Base-by-base conservation (phyloP, 2,797 vertebrate genomes). In the Novumbra hubbsi region DNA sequence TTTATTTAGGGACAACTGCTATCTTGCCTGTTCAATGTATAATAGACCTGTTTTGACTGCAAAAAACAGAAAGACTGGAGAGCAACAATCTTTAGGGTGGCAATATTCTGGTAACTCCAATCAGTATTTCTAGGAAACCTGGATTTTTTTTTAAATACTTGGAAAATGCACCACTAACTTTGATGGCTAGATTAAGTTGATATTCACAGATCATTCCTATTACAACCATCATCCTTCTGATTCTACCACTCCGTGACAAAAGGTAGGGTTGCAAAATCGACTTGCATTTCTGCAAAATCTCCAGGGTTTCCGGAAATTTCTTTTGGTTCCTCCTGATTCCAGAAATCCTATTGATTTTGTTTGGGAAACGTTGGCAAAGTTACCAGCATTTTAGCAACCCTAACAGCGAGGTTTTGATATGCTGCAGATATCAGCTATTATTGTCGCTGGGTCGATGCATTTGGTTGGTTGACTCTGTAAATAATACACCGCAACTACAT, bases 31-130 rank as follows among this genome's bases (percentile, higher is more conserved):
- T 57, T 57, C 55, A 57, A 57, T 57, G 11, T 3, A 57, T 82
- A 85, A 88, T 85, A 84, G 71, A 82, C 81, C 81, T 86, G 83
- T 89, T 85, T 87, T 85, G 86, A 90, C 86, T 87, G 87, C 90
- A 87, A 88, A 86, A 82, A 63, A 21, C 41, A 4, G 41, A 45
- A 45, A 45, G 41, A 50, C 50, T 78, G 8, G 6, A 57, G 52
- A 57, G 9, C 6, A 4, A 57, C n/a, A 9, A 21, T 21, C 19
- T 9, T n/a, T 21, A 21, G 52, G 52, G 5, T 21, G 19, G n/a
- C 19, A 55, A n/a, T 17, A 57, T 57, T 57, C 52, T 21, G n/a
- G 52, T 55, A 21, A 55, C 52, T 55, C 52, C 19, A 55, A n/a
- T 55, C n/a, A 21, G 52, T 8, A 55, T 21, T 21, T 55, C 19